A percentile compares a stretch with the other conserved stretches of the same genome.
Conservation (phyloP, 2,888 invertebrate genomes). For the Elgonia sp. region DNA sequence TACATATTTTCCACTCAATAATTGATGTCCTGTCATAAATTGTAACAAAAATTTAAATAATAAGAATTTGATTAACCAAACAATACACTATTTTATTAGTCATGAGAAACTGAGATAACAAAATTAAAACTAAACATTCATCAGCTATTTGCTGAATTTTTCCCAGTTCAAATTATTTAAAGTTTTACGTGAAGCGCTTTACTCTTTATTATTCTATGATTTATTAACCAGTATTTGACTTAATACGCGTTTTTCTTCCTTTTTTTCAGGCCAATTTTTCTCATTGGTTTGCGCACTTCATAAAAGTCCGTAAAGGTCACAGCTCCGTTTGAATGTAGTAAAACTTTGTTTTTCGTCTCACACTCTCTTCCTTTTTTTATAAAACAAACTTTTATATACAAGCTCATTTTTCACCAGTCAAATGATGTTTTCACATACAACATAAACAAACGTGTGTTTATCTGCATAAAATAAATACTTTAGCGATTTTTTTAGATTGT, state of each 20-base stretch:
- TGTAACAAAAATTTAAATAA: no score
- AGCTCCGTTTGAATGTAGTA: conserved; percentile 24
- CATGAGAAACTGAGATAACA: neutral
- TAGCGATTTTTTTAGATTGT: neutral
- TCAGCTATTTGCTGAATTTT: neutral
- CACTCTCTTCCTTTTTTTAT: neutral
- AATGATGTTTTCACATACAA: conserved; percentile 2
- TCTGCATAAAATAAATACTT: neutral
- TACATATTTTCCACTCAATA: no score
- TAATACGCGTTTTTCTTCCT: conserved; percentile 11
- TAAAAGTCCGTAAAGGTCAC: conserved; percentile 16
- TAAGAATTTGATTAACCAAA: no score
- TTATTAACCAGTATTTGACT: conserved; percentile 42
- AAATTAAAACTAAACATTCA: neutral
- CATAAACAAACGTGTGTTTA: neutral
- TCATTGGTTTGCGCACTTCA: conserved; percentile 17
- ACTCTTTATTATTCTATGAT: conserved; percentile 40
- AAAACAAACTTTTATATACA: conserved; percentile 3
- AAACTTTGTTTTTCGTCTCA: conserved; percentile 16
- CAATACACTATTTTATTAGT: neutral
- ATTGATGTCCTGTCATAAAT: no score
- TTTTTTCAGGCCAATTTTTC: conserved; percentile 16
- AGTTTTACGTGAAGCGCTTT: conserved; percentile 6
- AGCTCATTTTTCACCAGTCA: neutral
- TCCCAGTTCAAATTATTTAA: conserved; percentile 11